Percentiles rank a stretch among this genome's conserved stretches.
Evolutionary conservation across 2,113 vertebrate species (phyloP).

Genomic region (Dromiciops gliroides): DNA sequence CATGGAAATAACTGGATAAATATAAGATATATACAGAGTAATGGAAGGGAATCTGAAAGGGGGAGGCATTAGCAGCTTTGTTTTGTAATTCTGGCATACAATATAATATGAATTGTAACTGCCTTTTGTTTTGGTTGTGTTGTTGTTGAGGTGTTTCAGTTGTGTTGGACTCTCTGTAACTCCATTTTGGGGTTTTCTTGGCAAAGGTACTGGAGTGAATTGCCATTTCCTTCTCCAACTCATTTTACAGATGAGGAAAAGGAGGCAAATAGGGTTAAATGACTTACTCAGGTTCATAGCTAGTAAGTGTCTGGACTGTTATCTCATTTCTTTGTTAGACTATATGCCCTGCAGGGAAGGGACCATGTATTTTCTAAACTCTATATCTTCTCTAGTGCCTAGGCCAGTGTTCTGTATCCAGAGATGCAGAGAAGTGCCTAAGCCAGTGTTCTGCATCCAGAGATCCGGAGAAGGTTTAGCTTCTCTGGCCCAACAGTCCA

Average conservation of each 20-base stretch:
- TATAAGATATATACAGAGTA: not conserved
- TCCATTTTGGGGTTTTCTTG: too few species aligned
- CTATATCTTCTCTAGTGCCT: not conserved
- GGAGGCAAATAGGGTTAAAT: too few species aligned
- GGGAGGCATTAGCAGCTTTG: not conserved
- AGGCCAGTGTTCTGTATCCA: not conserved
- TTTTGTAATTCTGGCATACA: not conserved
- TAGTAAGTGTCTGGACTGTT: not conserved
- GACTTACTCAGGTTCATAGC: too few species aligned
- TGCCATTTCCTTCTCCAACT: too few species aligned
- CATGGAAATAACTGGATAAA: not conserved
- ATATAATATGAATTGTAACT: not conserved
- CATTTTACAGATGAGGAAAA: too few species aligned
- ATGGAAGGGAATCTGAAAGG: not conserved
- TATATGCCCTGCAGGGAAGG: not conserved
- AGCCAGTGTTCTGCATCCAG: not conserved
- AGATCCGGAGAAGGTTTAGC: too few species aligned
- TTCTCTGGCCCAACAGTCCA: too few species aligned
- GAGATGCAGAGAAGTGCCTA: too few species aligned
- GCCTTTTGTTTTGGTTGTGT: too few species aligned
- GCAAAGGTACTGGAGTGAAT: too few species aligned
- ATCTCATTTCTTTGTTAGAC: not conserved
- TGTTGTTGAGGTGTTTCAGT: too few species aligned
- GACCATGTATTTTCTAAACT: not conserved
- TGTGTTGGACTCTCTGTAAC: too few species aligned